These are phyloP conservation scores for Candoia aspera DNA, from an alignment of 2,113 vertebrate species.

Conservation along the genomic window DNA sequence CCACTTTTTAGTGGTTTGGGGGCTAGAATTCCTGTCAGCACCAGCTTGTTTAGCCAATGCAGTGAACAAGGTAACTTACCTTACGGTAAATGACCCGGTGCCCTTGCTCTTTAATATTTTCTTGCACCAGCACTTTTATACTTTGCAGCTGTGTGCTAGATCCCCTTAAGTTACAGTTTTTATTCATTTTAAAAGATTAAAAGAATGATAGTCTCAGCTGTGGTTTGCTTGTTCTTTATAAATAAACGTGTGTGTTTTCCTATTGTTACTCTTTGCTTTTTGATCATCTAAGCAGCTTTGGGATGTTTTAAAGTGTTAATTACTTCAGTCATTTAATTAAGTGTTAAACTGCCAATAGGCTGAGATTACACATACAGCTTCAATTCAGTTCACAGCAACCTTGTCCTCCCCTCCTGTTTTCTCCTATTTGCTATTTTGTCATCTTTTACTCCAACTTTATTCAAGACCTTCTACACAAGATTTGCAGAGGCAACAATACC, in stretches of 20 bases:
- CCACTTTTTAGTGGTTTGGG: neutral
- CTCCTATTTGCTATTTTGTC: slow-evolving; percentile 42
- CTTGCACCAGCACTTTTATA: neutral
- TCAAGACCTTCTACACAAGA: slow-evolving; percentile 6
- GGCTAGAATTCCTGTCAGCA: neutral
- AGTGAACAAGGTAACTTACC: neutral
- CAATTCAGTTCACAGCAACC: slow-evolving; percentile 31
- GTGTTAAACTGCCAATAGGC: slow-evolving; percentile 39
- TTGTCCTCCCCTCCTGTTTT: slow-evolving; percentile 23
- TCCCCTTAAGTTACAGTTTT: neutral
- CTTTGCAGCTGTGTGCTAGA: neutral
- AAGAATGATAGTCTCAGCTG: neutral
- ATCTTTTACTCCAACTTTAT: neutral
- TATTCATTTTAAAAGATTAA: neutral
- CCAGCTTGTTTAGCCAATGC: neutral
- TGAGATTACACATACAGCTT: slow-evolving; percentile 40
- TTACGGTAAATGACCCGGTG: neutral
- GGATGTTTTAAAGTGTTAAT: slow-evolving; percentile 43
- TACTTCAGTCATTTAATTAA: slow-evolving; percentile 48
- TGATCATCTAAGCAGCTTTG: slow-evolving; percentile 27
- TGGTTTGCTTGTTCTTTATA: neutral
- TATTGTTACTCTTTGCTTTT: slow-evolving; percentile 12
- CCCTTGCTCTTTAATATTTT: neutral
- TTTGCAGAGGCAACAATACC: neutral
- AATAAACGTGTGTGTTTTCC: neutral